A percentile compares a stretch with the other conserved stretches of the same genome.
phyloP scores from a whole-genome alignment of 30 jellyfish, hydroid and myxozoan genomes.

The Clytia hemisphaerica region DNA sequence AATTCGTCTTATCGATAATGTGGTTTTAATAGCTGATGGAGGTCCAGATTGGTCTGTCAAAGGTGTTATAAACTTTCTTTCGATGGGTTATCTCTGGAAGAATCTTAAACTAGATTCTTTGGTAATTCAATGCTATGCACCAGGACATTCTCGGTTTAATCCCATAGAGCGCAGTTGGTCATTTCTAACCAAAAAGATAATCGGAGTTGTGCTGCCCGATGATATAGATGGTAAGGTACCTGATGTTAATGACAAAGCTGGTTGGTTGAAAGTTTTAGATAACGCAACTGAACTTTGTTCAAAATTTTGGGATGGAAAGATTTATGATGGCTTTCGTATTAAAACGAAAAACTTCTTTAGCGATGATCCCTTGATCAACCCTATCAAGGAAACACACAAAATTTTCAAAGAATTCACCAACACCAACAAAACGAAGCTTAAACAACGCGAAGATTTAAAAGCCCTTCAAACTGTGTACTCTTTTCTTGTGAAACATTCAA shows the following conservation, averaged over 20 bases:
- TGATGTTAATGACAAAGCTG: not conserved
- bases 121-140: not conserved
- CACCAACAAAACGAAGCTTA: too few species aligned
- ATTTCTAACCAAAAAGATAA: not conserved
- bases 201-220: not conserved
- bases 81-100: not conserved
- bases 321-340: not conserved
- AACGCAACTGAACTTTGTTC: not conserved
- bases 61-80: not conserved
- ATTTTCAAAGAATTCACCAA: too few species aligned
- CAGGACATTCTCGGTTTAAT: not conserved
- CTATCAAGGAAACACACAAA: too few species aligned
- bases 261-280: not conserved
- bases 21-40: slow-evolving; percentile 2
- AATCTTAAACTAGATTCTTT: not conserved
- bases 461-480: too few species aligned
- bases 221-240: not conserved
- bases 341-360: not conserved
- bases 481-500: too few species aligned
- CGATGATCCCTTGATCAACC: too few species aligned
- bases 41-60: slow-evolving; percentile 7
- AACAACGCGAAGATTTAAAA: too few species aligned
- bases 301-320: not conserved
- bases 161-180: not conserved
- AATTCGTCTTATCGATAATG: too few species aligned